A percentile compares a stretch with the other conserved stretches of the same genome.
Conservation (phyloP, 2,797 vertebrate genomes). For the Leucoraja ocellata region DNA sequence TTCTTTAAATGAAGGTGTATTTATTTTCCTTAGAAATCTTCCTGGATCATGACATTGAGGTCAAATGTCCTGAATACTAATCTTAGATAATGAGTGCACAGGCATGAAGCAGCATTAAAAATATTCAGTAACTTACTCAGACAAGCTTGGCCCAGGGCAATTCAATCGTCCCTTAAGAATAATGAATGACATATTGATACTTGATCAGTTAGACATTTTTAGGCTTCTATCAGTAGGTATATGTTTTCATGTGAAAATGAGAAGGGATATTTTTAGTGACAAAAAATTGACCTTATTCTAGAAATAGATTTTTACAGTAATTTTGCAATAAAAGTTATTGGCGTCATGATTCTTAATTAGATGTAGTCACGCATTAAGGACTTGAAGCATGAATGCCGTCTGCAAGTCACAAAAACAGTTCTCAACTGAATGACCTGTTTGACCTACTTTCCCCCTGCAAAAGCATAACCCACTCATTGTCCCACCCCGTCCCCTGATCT, state of each 20-base stretch:
- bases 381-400: neutral
- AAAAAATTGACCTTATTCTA: neutral
- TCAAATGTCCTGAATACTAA: constrained; percentile 6
- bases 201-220: neutral
- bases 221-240: neutral
- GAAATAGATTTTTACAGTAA: constrained; percentile 1
- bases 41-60: neutral
- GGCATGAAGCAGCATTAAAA: neutral
- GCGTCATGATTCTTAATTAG: neutral
- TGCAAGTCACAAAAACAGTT: neutral
- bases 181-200: constrained; percentile 5
- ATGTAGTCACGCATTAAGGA: neutral
- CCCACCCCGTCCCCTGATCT: too few species aligned
- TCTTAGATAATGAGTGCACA: neutral
- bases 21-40: neutral
- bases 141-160: neutral
- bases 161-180: neutral
- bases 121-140: constrained; percentile 26
- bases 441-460: neutral
- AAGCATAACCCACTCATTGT: too few species aligned
- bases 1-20: neutral
- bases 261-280: neutral
- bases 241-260: neutral
- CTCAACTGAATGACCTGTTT: neutral
- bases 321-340: neutral